phyloP scores from a whole-genome alignment of 1,140 invertebrate species.

The Bombus pyrosoma region DNA sequence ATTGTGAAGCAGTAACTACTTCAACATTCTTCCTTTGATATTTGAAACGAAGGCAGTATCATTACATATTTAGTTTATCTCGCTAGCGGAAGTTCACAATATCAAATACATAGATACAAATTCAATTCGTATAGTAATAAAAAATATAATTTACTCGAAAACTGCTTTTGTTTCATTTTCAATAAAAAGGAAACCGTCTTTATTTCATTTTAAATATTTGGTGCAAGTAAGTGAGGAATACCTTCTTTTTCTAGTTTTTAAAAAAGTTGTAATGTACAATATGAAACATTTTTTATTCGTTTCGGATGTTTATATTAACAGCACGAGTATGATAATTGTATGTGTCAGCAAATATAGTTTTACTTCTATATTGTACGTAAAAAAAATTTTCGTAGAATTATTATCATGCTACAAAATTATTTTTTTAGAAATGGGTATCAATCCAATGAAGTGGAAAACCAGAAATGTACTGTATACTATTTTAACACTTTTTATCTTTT shows the following conservation, averaged over 20 bases:
- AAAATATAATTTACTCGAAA: background rate
- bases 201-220: slow-evolving; percentile 4
- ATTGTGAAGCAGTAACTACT: background rate
- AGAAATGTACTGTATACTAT: slow-evolving; percentile 59
- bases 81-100: background rate
- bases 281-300: background rate
- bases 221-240: slow-evolving; percentile 38
- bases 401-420: background rate
- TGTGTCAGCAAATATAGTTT: background rate
- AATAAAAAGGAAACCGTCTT: slow-evolving; percentile 3
- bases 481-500: slow-evolving; percentile 56
- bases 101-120: slow-evolving; percentile 14
- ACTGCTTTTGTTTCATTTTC: background rate
- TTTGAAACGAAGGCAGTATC: slow-evolving; percentile 26
- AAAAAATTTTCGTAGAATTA: background rate
- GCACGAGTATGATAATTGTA: background rate
- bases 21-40: background rate
- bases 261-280: background rate
- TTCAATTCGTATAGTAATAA: background rate
- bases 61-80: slow-evolving; percentile 10
- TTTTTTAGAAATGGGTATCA: slow-evolving; percentile 72
- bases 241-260: background rate
- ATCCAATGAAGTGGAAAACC: slow-evolving; percentile 80
- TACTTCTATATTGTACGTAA: background rate
- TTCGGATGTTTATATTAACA: background rate